Base-by-base conservation (phyloP, 2,113 vertebrate genomes). In the Platysteira castanea region DNA sequence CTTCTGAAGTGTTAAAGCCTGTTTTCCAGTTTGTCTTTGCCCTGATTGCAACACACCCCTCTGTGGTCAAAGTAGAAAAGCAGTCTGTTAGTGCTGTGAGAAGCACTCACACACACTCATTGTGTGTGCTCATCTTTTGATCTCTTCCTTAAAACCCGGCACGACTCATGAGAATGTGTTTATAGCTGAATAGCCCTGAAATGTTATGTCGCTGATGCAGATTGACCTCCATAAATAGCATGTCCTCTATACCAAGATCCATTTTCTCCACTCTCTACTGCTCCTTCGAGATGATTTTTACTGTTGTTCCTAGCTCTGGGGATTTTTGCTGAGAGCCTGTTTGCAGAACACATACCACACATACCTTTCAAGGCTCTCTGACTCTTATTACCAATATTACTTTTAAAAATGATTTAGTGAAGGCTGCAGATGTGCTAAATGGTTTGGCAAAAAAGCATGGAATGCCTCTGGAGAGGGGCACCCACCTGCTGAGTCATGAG, bases 221-320 rank as follows among this genome's bases (percentile, higher is more conserved):
- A 96, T 81, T 96, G 80, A 93, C 83, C 91, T 90, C 95, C 89
- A 95, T 93, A 92, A 98, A 96, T 87, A 97, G 76, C 65, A 95
- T 67, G 79, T 96, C 79, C 91, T 96, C 46, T 56, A 74, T 90
- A 70, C 69, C n/a, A 81, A 57, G 70, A 86, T 96, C 83, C 77
- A 94, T 97, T 97, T 79, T 87, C 69, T 94, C 63, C 53, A 83
- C 47, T 84, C 93, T 88, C 79, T 87, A 79, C 76, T 89, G 39
- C 88, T 91, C 89, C 95, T 96, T 96, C 96, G 84, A 95, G 91
- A 90, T 94, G 67, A 91, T 94, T 93, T 94, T 96, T 97, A 52
- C 39, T 88, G 64, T 96, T 95, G 75, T 93, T 96, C 73, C 65
- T 90, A 64, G 92, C 93, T 96, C 87, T 92, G 54, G 95, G 53